Percentiles rank a stretch among this genome's conserved stretches.
These are phyloP conservation scores for Pararge aegeria DNA, from an alignment of 1,140 invertebrate genomes.

Conservation along the genomic window DNA sequence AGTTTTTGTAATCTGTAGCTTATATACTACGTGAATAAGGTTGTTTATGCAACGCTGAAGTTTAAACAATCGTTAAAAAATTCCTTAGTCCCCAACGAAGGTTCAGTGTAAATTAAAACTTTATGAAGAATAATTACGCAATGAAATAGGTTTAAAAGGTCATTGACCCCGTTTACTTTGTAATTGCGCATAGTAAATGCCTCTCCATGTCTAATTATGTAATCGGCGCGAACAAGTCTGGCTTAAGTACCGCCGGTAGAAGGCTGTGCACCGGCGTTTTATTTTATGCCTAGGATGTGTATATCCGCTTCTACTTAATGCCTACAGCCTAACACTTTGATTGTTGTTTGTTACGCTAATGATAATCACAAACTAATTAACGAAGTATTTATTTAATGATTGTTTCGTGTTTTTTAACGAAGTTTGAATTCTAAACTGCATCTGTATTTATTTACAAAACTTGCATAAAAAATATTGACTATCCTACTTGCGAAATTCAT, in stretches of 20 bases:
- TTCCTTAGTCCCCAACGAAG: neutral
- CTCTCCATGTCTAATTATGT: slow-evolving; percentile 24
- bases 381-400: too few relatives aligned
- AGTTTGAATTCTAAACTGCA: too few relatives aligned
- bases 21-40: neutral
- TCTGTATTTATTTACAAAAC: too few relatives aligned
- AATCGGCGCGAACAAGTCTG: slow-evolving; percentile 19
- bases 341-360: too few relatives aligned
- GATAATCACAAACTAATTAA: too few relatives aligned
- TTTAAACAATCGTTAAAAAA: neutral
- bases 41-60: neutral
- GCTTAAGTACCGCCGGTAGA: slow-evolving; percentile 12
- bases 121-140: slow-evolving; percentile 14
- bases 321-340: too few relatives aligned
- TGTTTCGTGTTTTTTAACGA: too few relatives aligned
- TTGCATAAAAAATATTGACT: too few relatives aligned
- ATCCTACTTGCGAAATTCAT: too few relatives aligned
- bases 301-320: too few relatives aligned
- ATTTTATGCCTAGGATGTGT: neutral
- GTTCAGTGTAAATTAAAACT: slow-evolving; percentile 3
- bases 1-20: neutral
- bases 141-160: slow-evolving; percentile 22
- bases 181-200: slow-evolving; percentile 24
- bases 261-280: slow-evolving; percentile 2
- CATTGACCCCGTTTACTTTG: slow-evolving; percentile 25